Percentiles rank a stretch among this genome's conserved stretches.
Conservation (phyloP, 2,888 invertebrate species). For the Gymnoscelis rufifasciata region DNA sequence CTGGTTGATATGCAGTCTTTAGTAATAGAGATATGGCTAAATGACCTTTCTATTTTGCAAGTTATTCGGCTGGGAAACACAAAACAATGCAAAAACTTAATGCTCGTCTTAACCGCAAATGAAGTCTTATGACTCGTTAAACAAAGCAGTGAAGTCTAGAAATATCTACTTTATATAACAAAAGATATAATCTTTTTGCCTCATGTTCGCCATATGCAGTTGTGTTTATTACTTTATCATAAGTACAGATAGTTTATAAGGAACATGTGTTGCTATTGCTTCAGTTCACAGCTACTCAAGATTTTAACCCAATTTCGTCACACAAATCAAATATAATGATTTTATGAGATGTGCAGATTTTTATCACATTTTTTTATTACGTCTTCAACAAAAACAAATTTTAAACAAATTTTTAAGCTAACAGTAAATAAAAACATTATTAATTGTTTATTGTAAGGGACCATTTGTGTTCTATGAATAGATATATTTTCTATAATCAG, state of each 20-base stretch:
- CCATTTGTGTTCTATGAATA: no score
- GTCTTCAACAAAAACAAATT: neutral
- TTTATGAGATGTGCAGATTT: conserved; percentile 21
- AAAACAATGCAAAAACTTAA: neutral
- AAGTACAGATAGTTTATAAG: conserved; percentile 30
- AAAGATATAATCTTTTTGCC: conserved; percentile 14
- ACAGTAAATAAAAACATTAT: no score
- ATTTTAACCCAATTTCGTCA: conserved; percentile 20
- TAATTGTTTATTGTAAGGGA: no score
- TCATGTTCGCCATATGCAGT: conserved; percentile 32
- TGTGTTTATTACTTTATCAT: conserved; percentile 26
- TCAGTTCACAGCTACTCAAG: conserved; percentile 21
- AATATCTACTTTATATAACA: conserved; percentile 1
- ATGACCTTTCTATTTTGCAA: conserved; percentile 8
- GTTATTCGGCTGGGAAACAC: neutral
- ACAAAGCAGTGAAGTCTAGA: neutral
- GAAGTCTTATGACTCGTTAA: neutral
- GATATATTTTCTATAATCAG: no score
- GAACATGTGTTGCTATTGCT: conserved; percentile 35
- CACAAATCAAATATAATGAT: conserved; percentile 14
- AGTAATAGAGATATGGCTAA: conserved; percentile 1
- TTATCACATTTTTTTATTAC: neutral
- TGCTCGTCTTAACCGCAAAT: no score
- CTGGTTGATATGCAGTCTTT: conserved; percentile 7
- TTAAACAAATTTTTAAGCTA: no score